Conservation (phyloP, 2,797 vertebrate species). For the Carapus acus region DNA sequence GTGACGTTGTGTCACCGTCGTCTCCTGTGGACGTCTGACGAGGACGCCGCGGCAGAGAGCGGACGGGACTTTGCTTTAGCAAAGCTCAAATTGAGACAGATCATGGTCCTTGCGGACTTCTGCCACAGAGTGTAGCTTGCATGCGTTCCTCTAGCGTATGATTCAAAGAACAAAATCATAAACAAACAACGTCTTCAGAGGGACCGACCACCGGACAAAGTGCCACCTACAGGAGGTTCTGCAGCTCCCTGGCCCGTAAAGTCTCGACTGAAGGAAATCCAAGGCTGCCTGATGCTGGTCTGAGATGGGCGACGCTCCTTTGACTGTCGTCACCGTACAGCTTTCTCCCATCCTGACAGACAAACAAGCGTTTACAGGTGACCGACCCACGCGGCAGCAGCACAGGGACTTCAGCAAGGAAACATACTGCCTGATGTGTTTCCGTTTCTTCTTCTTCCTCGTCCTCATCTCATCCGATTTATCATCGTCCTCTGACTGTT, state of each 20-base stretch:
- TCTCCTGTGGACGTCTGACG: neutral
- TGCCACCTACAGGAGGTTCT: conserved; percentile 78
- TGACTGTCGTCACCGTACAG: conserved; percentile 70
- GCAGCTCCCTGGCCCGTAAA: conserved; percentile 78
- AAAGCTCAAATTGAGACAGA: conserved; percentile 57
- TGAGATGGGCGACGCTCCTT: conserved; percentile 44
- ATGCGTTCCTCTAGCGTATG: neutral
- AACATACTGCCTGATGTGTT: conserved; percentile 27
- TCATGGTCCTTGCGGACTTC: conserved; percentile 42
- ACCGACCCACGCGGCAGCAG: too few species aligned
- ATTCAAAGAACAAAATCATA: too few species aligned
- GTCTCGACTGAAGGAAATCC: conserved; percentile 74
- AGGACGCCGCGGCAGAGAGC: neutral
- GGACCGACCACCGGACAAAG: too few species aligned
- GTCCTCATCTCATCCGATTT: conserved; percentile 7
- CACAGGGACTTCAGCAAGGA: too few species aligned
- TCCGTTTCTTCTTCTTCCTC: neutral
- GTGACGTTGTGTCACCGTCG: neutral
- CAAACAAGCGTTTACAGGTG: neutral
- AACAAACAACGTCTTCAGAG: too few species aligned
- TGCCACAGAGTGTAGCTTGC: conserved; percentile 56
- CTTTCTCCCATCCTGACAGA: conserved; percentile 64
- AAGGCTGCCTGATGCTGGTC: conserved; percentile 72
- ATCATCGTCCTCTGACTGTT: neutral
- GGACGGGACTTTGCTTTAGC: conserved; percentile 33